Base-by-base conservation (phyloP, 2,888 invertebrate genomes). In the Malacosoma neustria region DNA sequence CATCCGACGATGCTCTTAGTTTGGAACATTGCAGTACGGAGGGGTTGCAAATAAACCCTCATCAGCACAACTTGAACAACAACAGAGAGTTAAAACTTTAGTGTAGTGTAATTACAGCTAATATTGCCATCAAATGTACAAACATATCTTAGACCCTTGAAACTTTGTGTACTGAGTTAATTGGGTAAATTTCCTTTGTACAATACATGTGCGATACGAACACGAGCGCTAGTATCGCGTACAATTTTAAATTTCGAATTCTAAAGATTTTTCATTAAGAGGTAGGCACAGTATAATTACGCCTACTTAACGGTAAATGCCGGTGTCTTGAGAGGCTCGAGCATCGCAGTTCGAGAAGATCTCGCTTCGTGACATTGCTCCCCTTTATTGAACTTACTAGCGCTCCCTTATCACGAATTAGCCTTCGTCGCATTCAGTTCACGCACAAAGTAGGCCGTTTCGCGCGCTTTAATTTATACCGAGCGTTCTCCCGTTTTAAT, bases 371-470 rank as follows among this genome's bases (percentile, higher is more conserved):
- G 70, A 72, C 72, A 70, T 72, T 65, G 70, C 67, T 65, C 67
- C 67, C 61, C 61, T 67, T 68, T 69, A 75, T 75, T 75, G 72
- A 67, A 72, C 69, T 64, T 57, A 62, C 61, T 70, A 63, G 61
- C 61, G 61, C 64, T 71, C 70, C 72, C 72, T 79, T 79, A 80
- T 79, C 74, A 65, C 69, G 70, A 77, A 79, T 76, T 77, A 77
- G 72, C 67, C 64, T 68, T 64, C 63, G 60, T 65, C 64, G 66
- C 68, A 72, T 74, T 80, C 66, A 57, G 67, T 73, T 73, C 73
- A 75, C 73, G 69, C 63, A 61, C 67, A 67, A 73, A 79, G 66
- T 74, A 69, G 73, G 70, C 72, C 65, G 64, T 76, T 76, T 62
- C 57, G 56, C 62, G 68, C 61, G 64, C 62, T 72, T 70, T 70